Percentiles rank a stretch among this genome's conserved stretches.
Evolutionary conservation across 2,888 invertebrate genomes (phyloP).

Genomic region (Brenthis hecate): DNA sequence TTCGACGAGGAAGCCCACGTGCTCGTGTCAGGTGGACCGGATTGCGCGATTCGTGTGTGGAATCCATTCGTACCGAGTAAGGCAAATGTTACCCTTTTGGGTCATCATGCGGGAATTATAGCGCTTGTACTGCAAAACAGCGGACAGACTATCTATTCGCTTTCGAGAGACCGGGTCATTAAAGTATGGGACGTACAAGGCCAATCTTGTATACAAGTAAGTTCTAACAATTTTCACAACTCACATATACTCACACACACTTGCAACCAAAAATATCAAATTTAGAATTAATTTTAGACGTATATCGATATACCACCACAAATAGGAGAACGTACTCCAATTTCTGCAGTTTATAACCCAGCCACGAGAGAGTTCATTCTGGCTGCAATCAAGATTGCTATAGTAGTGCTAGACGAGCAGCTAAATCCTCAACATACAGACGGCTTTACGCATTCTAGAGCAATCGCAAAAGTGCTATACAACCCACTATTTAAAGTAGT

Average conservation of each 20-base stretch:
- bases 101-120: slow-evolving; percentile 87
- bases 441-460: slow-evolving; percentile 86
- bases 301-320: slow-evolving; percentile 85
- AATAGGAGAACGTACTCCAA: slow-evolving; percentile 83
- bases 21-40: slow-evolving; percentile 88
- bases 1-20: slow-evolving; percentile 82
- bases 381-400: slow-evolving; percentile 85
- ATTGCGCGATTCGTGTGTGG: slow-evolving; percentile 89
- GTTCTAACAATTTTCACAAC: neutral
- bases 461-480: slow-evolving; percentile 88
- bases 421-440: slow-evolving; percentile 86
- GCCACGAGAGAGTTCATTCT: slow-evolving; percentile 85
- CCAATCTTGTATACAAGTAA: slow-evolving; percentile 85
- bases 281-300: slow-evolving; percentile 68
- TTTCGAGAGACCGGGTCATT: slow-evolving; percentile 87
- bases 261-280: neutral
- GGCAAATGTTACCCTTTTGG: slow-evolving; percentile 83
- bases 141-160: slow-evolving; percentile 86
- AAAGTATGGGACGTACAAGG: slow-evolving; percentile 89
- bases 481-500: slow-evolving; percentile 89
- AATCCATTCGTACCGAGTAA: slow-evolving; percentile 89
- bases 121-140: slow-evolving; percentile 85
- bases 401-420: slow-evolving; percentile 84
- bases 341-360: slow-evolving; percentile 85
- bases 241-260: neutral